Evolutionary conservation across 2,888 invertebrate species (phyloP).

Genomic region (Cetonia aurata): DNA sequence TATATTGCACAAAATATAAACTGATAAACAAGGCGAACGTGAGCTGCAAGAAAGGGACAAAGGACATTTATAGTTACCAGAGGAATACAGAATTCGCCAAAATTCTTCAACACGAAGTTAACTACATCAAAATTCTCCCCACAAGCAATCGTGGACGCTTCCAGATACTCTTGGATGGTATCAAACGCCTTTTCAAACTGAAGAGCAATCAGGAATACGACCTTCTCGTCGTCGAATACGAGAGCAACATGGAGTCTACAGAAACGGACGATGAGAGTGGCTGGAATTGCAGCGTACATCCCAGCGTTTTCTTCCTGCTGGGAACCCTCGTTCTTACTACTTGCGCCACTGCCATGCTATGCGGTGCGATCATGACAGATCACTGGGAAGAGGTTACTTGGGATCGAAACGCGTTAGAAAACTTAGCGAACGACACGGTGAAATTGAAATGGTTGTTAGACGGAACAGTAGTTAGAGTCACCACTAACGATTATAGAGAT

Average conservation of each 20-base stretch:
- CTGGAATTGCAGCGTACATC: slow-evolving; percentile 77
- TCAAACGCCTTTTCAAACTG: slow-evolving; percentile 50
- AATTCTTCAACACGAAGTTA: slow-evolving; percentile 42
- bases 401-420: slow-evolving; percentile 74
- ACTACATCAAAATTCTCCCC: slow-evolving; percentile 44
- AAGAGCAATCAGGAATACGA: slow-evolving; percentile 64
- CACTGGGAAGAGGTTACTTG: slow-evolving; percentile 92
- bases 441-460: slow-evolving; percentile 81
- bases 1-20: too few species aligned
- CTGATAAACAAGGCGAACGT: too few species aligned
- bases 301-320: slow-evolving; percentile 74
- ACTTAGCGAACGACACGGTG: slow-evolving; percentile 67
- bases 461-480: slow-evolving; percentile 78
- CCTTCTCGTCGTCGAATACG: slow-evolving; percentile 64
- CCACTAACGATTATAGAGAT: slow-evolving; percentile 57
- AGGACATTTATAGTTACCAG: background rate
- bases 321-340: slow-evolving; percentile 78
- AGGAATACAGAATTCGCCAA: slow-evolving; percentile 27
- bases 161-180: slow-evolving; percentile 25
- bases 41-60: too few species aligned
- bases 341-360: slow-evolving; percentile 84
- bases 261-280: slow-evolving; percentile 70
- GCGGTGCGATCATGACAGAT: slow-evolving; percentile 89
- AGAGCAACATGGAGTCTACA: slow-evolving; percentile 69
- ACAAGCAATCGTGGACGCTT: slow-evolving; percentile 35